Conservation (phyloP, 2,888 invertebrate genomes). For the Cephus sareptanus region DNA sequence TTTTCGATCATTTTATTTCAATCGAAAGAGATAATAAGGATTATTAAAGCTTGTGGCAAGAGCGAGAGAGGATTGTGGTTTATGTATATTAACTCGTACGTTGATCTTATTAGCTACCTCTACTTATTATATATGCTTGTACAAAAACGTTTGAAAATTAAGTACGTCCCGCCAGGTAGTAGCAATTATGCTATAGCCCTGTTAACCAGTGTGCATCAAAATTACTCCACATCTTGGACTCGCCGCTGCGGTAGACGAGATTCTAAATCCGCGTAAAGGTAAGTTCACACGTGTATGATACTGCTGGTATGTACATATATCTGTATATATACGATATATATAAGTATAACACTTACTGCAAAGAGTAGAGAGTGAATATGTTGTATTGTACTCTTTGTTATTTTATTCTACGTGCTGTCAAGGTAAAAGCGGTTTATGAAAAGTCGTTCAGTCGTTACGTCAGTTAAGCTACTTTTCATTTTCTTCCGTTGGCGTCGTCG, state of each 20-base stretch:
- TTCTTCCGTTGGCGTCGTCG: background rate
- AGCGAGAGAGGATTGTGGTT: background rate
- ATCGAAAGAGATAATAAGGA: background rate
- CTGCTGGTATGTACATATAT: too few relatives aligned
- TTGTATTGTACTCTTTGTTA: background rate
- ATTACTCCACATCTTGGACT: constrained; percentile 42
- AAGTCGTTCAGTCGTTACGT: background rate
- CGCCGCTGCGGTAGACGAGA: background rate
- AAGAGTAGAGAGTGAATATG: background rate
- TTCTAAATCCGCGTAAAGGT: background rate
- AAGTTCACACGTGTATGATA: background rate
- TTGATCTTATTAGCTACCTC: background rate
- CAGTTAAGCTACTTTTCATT: background rate
- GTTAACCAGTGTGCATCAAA: constrained; percentile 56
- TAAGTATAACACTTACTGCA: background rate
- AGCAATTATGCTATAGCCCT: constrained; percentile 48
- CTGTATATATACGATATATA: background rate
- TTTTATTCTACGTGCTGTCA: background rate
- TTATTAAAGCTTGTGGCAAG: background rate
- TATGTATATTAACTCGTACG: background rate
- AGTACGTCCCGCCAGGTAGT: constrained; percentile 31
- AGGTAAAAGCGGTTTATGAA: background rate
- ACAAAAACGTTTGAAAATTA: constrained; percentile 22
- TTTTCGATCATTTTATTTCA: background rate
- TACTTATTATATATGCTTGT: background rate